A percentile compares a stretch with the other conserved stretches of the same genome.
These are phyloP conservation scores for Strix uralensis DNA, from an alignment of 2,113 vertebrate genomes.

Conservation along the genomic window DNA sequence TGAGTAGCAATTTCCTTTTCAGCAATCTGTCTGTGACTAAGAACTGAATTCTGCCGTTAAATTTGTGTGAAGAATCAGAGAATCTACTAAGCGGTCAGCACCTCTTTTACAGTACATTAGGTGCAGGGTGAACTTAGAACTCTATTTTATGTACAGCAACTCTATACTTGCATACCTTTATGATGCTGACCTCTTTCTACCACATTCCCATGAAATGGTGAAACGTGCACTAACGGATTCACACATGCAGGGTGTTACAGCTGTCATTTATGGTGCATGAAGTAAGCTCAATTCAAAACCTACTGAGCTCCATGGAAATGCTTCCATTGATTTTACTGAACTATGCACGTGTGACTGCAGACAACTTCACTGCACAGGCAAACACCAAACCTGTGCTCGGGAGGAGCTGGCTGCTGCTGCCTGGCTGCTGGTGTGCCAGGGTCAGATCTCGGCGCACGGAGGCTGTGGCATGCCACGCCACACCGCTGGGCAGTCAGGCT, in stretches of 20 bases:
- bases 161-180: not conserved
- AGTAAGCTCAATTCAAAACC: not conserved
- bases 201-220: not conserved
- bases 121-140: not conserved
- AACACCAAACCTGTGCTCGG: not conserved
- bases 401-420: not conserved
- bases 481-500: not conserved
- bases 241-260: not conserved
- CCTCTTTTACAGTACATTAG: not conserved
- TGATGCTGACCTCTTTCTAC: not conserved
- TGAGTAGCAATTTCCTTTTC: not conserved
- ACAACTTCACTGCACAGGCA: not conserved
- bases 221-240: accelerated
- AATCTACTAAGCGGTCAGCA: not conserved
- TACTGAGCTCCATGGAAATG: not conserved
- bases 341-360: not conserved
- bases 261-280: not conserved
- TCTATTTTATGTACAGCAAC: not conserved
- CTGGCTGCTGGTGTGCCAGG: not conserved
- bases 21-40: not conserved
- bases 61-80: not conserved
- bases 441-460: accelerated
- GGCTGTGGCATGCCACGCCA: not conserved
- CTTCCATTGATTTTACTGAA: not conserved
- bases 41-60: not conserved